A percentile compares a stretch with the other conserved stretches of the same genome.
Conservation (phyloP, 2,888 invertebrate genomes). For the Augiades crinisus region DNA sequence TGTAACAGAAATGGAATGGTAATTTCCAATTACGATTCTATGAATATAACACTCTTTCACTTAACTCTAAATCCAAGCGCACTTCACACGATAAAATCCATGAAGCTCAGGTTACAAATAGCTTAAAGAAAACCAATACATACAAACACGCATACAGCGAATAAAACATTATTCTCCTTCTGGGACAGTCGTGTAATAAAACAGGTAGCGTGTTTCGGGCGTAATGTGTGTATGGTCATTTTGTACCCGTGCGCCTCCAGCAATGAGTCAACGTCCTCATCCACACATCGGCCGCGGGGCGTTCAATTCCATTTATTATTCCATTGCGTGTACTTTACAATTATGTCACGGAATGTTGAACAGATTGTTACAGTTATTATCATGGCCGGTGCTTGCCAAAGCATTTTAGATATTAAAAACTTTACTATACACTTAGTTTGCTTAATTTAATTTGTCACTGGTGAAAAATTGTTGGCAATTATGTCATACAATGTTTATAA, state of each 20-base stretch:
- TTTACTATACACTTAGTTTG: constrained; percentile 16
- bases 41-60: too few species aligned
- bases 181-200: too few species aligned
- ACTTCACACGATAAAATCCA: too few species aligned
- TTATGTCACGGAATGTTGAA: constrained; percentile 44
- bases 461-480: constrained; percentile 1
- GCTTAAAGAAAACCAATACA: too few species aligned
- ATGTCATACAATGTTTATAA: neutral
- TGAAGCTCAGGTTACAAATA: too few species aligned
- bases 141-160: too few species aligned
- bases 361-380: constrained; percentile 38
- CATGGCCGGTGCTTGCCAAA: constrained; percentile 23
- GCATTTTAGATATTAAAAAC: constrained; percentile 23
- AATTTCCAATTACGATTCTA: too few species aligned
- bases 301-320: constrained; percentile 41
- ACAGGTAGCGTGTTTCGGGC: neutral
- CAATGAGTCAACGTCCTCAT: constrained; percentile 45
- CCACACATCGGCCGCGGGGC: constrained; percentile 33
- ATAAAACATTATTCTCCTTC: too few species aligned
- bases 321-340: constrained; percentile 46
- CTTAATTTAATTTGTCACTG: neutral
- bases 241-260: constrained; percentile 34
- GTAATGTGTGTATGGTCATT: constrained; percentile 26
- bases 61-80: too few species aligned
- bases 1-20: too few species aligned